Percentiles rank a stretch among this genome's conserved stretches.
phyloP scores from a whole-genome alignment of 2,888 invertebrate species.

The Agrochola lychnidis region DNA sequence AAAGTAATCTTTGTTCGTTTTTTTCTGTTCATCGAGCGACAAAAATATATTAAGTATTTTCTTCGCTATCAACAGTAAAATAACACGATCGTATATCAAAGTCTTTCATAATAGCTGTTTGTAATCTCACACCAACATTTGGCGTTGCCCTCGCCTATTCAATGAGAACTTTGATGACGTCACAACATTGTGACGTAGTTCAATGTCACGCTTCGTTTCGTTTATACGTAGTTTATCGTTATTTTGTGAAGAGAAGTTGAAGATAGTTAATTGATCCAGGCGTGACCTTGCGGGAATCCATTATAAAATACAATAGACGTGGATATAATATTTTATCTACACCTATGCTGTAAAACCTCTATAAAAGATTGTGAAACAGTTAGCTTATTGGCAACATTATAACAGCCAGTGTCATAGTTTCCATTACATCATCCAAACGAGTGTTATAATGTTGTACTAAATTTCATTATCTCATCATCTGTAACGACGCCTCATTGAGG shows the following conservation, averaged over 20 bases:
- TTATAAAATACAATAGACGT: no score
- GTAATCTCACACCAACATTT: conserved; percentile 55
- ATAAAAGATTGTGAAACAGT: no score
- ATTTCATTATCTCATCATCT: no score
- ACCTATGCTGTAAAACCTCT: no score
- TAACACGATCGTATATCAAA: conserved; percentile 50
- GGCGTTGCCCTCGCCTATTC: neutral
- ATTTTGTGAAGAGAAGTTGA: conserved; percentile 1
- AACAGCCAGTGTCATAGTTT: no score
- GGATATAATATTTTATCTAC: no score
- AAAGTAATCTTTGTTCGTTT: neutral
- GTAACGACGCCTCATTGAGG: no score
- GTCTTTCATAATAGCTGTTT: conserved; percentile 41
- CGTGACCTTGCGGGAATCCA: no score
- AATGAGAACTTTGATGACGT: conserved; percentile 52
- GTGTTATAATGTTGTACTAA: no score
- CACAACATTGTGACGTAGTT: conserved; percentile 35
- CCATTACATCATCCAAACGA: no score
- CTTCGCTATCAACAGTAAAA: conserved; percentile 32
- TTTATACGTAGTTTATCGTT: neutral
- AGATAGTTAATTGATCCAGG: no score
- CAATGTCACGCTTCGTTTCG: conserved; percentile 51
- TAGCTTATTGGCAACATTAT: no score
- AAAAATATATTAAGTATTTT: conserved; percentile 16
- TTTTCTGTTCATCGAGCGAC: neutral